A percentile compares a stretch with the other conserved stretches of the same genome.
Evolutionary conservation across 2,888 invertebrate genomes (phyloP).

Genomic region (Acronicta leporina): DNA sequence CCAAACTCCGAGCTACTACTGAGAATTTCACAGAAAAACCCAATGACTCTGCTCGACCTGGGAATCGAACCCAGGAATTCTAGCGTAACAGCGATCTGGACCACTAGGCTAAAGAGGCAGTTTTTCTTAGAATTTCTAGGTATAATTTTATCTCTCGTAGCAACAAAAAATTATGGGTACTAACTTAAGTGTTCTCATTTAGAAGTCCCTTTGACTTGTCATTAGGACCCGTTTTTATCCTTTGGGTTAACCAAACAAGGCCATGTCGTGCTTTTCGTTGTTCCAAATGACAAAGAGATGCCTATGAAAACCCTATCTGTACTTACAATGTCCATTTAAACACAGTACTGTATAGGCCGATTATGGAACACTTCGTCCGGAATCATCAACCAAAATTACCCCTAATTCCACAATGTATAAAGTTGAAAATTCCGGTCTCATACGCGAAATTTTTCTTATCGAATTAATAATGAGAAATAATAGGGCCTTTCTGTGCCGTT

Average conservation of each 20-base stretch:
- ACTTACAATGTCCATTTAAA: conserved; percentile 65
- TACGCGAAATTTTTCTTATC: conserved; percentile 78
- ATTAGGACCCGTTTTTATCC: conserved; percentile 47
- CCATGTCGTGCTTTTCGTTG: conserved; percentile 60
- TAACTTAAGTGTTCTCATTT: conserved; percentile 48
- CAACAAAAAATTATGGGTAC: conserved; percentile 42
- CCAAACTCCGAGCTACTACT: no score
- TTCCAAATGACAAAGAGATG: conserved; percentile 56
- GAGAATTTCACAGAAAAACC: no score
- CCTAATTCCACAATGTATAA: conserved; percentile 54
- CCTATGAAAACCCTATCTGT: conserved; percentile 61
- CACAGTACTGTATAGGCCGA: conserved; percentile 57
- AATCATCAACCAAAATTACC: conserved; percentile 43
- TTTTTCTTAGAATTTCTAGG: no score
- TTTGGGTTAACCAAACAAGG: conserved; percentile 53
- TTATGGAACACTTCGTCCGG: conserved; percentile 38
- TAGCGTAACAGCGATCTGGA: no score
- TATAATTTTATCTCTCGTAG: conserved; percentile 24
- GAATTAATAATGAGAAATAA: conserved; percentile 86
- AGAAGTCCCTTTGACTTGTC: conserved; percentile 46
- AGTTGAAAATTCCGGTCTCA: conserved; percentile 63
- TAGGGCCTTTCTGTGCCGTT: conserved; percentile 61
- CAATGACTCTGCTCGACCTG: no score
- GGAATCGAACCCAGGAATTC: no score
- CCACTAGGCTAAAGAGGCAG: no score